Evolutionary conservation across 2,113 vertebrate genomes (phyloP).

Genomic region (Oreotrochilus melanogaster): DNA sequence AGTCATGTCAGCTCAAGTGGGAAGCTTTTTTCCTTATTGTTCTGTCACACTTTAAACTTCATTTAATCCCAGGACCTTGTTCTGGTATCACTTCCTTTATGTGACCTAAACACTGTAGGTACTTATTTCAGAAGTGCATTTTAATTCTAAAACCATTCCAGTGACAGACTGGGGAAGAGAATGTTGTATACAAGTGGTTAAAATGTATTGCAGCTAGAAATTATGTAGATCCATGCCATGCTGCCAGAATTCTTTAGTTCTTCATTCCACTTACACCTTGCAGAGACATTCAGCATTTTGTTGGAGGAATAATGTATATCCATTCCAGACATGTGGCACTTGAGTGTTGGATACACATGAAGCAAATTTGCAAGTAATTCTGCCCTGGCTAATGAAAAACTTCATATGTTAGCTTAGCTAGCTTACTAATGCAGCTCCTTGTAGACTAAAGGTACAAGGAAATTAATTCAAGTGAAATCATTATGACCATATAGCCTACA

Average conservation of each 20-base stretch:
- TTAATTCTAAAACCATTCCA: not conserved
- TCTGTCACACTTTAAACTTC: not conserved
- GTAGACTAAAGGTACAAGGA: not conserved
- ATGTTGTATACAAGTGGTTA: not conserved
- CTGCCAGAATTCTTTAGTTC: constrained; percentile 19
- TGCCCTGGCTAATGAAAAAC: constrained; percentile 26
- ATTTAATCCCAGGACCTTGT: not conserved
- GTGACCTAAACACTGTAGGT: not conserved
- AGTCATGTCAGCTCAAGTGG: not conserved
- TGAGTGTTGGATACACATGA: not conserved
- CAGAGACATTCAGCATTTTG: not conserved
- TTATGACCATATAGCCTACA: not conserved
- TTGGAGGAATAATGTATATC: not conserved
- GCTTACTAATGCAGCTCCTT: not conserved
- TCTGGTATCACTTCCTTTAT: not conserved
- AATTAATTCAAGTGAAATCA: constrained; percentile 8
- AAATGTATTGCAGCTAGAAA: not conserved
- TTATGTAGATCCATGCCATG: not conserved
- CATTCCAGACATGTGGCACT: not conserved
- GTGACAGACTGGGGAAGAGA: not conserved
- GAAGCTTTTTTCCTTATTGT: not conserved
- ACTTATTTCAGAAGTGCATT: not conserved
- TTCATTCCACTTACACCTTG: not conserved
- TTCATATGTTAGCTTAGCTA: not conserved
- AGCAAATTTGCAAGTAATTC: not conserved